phyloP scores from a whole-genome alignment of 1,140 invertebrate genomes.

The Conus ventricosus region DNA sequence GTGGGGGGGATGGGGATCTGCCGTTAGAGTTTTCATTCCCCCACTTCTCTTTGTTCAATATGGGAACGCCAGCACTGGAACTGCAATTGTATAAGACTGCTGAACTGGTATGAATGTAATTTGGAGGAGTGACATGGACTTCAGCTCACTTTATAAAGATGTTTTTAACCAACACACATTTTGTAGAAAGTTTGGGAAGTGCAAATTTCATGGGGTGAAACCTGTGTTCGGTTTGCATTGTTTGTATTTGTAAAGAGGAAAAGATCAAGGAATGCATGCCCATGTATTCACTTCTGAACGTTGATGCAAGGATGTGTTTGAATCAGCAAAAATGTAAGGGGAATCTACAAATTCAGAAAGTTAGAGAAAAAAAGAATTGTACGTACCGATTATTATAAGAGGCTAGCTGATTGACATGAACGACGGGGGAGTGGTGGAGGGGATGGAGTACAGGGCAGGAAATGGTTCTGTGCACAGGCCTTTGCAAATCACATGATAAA shows the following conservation, averaged over 20 bases:
- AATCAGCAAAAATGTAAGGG: neutral
- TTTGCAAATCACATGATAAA: neutral
- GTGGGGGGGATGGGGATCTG: neutral
- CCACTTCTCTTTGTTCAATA: neutral
- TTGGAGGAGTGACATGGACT: neutral
- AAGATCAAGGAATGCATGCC: neutral
- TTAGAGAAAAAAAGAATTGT: neutral
- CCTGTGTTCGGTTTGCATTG: neutral
- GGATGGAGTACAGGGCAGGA: too few species aligned
- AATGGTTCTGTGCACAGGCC: neutral
- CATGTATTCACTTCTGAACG: neutral
- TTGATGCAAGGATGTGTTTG: neutral
- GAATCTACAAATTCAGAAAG: neutral
- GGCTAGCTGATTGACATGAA: too few species aligned
- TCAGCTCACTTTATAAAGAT: neutral
- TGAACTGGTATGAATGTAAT: neutral
- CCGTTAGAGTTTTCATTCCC: too few species aligned
- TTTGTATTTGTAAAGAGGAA: neutral
- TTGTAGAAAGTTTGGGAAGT: neutral
- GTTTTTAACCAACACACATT: neutral
- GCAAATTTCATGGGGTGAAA: neutral
- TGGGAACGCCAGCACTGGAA: neutral
- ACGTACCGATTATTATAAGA: too few species aligned
- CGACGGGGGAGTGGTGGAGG: too few species aligned
- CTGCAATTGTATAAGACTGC: neutral